Conservation (phyloP, 2,888 invertebrate species). For the Andricus curvator region DNA sequence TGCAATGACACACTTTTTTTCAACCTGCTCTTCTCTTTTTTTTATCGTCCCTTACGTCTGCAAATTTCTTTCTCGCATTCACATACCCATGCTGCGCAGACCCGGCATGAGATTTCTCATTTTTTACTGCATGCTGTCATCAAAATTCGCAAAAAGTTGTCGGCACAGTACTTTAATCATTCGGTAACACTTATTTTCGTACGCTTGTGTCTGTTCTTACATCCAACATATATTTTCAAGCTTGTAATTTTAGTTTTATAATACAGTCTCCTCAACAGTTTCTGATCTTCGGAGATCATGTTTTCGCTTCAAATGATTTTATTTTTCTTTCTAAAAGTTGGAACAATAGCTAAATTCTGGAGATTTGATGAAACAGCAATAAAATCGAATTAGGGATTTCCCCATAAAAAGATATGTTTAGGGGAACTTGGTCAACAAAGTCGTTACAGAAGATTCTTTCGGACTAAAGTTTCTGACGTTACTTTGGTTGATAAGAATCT, state of each 20-base stretch:
- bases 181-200: conserved; percentile 22
- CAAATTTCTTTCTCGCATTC: conserved; percentile 30
- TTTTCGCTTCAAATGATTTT: not conserved
- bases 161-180: conserved; percentile 31
- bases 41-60: conserved; percentile 19
- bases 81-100: not conserved
- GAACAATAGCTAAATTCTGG: not conserved
- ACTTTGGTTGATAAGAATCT: not conserved
- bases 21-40: conserved; percentile 10
- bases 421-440: not conserved
- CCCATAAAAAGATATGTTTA: not conserved
- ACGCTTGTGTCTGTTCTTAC: not conserved
- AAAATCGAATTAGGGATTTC: not conserved
- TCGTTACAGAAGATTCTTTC: not conserved
- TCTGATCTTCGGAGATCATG: not conserved
- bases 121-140: conserved; percentile 35
- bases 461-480: not conserved
- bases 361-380: not conserved
- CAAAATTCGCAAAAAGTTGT: conserved; percentile 16
- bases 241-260: not conserved
- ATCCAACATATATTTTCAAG: not conserved
- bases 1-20: conserved; percentile 19
- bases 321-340: not conserved
- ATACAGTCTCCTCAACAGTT: not conserved
- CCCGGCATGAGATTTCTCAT: conserved; percentile 20